Evolutionary conservation across 2,888 invertebrate genomes (phyloP), one percentile per base, ranked within the genome.

Genomic region (Bembecia ichneumoniformis): DNA sequence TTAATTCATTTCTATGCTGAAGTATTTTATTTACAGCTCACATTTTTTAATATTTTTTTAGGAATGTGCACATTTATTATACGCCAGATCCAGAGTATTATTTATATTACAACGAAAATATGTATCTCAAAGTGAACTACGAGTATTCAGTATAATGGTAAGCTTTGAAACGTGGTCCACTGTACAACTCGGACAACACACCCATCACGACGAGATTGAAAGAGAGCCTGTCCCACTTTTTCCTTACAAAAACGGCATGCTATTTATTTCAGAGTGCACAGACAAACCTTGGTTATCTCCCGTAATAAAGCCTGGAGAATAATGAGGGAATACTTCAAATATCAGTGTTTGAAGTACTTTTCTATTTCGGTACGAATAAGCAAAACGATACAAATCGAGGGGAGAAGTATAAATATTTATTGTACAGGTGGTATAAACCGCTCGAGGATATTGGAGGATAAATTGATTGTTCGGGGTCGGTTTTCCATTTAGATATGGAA

Each of bases 401-500:
- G 77, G 74, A 69, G 74, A 76, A 72, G 72, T 80, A 83, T 83
- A 86, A 84, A 86, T 83, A 86, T 87, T 84, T 84, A 84, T 86
- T 80, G 82, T 83, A 82, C 86, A 84, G 84, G 84, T 84, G 84
- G 82, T 83, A 82, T 86, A 84, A 82, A 83, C 83, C 82, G 82
- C 82, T 80, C 67, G 77, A 83, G 83, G 83, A 86, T 86, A 84
- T 84, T 82, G 84, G 74, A 74, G 83, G 86, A 84, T 87, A 86
- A 86, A 87, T 87, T 87, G 86, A 87, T 86, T 87, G 86, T 84
- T 79, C 82, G 79, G 82, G 86, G 82, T 84, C 80, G 86, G 83
- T 86, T 87, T 87, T 84, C 86, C 86, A 87, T 87, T 87, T 87
- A 87, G 86, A 86, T 86, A 87, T 87, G 86, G 86, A 87, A 86